phyloP scores from a whole-genome alignment of 1,140 invertebrate genomes.

The Plutomurus gul region DNA sequence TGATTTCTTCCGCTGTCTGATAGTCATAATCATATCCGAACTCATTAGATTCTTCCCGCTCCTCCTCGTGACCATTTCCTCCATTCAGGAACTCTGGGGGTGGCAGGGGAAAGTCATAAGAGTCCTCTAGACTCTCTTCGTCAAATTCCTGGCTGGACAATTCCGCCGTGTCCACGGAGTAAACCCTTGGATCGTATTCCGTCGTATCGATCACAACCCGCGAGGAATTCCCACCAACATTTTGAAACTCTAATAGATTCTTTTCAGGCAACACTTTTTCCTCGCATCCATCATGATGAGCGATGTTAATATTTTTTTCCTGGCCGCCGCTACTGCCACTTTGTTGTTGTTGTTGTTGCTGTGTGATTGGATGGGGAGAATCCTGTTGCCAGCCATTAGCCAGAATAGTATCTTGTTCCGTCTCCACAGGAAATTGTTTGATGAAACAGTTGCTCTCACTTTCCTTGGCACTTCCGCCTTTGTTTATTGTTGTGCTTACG shows the following conservation, averaged over 20 bases:
- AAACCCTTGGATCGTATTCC: neutral
- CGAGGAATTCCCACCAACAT: neutral
- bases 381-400: neutral
- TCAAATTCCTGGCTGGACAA: neutral
- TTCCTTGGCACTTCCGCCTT: conserved; percentile 1
- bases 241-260: conserved; percentile 4
- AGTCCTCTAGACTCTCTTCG: neutral
- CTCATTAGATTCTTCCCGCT: conserved; percentile 1
- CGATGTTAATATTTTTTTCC: conserved; percentile 9
- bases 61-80: no score
- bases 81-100: neutral
- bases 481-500: neutral
- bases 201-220: neutral
- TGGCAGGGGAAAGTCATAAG: neutral
- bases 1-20: conserved; percentile 2
- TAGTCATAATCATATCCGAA: neutral
- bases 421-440: conserved; percentile 4
- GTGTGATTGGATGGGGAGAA: neutral
- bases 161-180: neutral
- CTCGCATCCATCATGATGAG: neutral
- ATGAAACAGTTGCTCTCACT: neutral
- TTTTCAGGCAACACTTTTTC: conserved; percentile 4
- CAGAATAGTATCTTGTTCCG: neutral
- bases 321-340: neutral
- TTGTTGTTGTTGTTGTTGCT: neutral